phyloP scores from a whole-genome alignment of 2,888 invertebrate species.

The Cheilosia soror region DNA sequence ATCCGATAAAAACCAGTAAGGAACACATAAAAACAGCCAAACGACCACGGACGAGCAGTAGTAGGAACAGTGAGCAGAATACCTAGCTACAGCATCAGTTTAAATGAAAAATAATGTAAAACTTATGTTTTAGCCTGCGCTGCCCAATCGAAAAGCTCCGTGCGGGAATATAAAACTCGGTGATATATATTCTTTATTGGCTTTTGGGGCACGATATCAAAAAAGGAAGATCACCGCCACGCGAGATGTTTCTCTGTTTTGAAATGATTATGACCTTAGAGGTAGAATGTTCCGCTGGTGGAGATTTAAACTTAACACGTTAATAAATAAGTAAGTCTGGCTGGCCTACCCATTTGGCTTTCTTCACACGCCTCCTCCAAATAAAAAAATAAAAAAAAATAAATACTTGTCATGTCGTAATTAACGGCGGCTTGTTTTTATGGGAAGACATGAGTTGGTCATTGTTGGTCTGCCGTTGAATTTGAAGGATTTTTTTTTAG shows the following conservation, averaged over 20 bases:
- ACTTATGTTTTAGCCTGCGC: constrained; percentile 38
- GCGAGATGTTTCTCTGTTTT: constrained; percentile 37
- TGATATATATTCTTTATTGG: constrained; percentile 74
- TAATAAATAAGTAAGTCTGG: constrained; percentile 33
- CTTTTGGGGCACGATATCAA: constrained; percentile 58
- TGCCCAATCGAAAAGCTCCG: constrained; percentile 66
- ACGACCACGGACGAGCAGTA: constrained; percentile 16
- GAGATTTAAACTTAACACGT: constrained; percentile 17
- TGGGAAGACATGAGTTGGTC: constrained; percentile 21
- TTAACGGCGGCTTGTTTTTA: constrained; percentile 47
- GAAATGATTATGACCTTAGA: constrained; percentile 30
- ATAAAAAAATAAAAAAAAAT: constrained; percentile 14
- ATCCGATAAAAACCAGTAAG: constrained; percentile 62
- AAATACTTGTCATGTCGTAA: constrained; percentile 29
- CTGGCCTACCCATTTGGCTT: constrained; percentile 32
- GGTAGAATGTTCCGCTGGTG: neutral
- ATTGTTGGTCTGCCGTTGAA: constrained; percentile 23
- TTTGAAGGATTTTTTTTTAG: constrained; percentile 17
- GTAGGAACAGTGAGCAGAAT: constrained; percentile 20
- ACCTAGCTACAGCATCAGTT: constrained; percentile 55
- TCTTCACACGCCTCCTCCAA: constrained; percentile 61
- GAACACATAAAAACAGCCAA: constrained; percentile 45
- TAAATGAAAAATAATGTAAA: constrained; percentile 25
- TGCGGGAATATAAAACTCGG: constrained; percentile 40
- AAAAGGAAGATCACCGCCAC: constrained; percentile 66